Evolutionary conservation across 2,888 invertebrate species (phyloP).

Genomic region (Tachina fera): DNA sequence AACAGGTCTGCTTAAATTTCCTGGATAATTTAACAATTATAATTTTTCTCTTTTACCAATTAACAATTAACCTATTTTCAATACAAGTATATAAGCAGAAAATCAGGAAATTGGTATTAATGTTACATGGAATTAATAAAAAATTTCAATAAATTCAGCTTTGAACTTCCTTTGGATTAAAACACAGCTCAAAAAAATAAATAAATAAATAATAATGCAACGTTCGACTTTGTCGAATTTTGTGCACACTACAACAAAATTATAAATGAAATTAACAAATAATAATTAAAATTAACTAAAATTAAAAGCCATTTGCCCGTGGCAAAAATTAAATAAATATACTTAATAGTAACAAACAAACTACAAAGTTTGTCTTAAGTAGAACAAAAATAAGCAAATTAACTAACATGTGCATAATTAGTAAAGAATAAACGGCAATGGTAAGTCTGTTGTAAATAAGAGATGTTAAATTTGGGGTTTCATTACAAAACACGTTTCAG

Average conservation of each 20-base stretch:
- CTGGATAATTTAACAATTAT: not conserved
- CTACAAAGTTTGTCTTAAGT: no score
- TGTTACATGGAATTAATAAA: not conserved
- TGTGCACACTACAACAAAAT: not conserved
- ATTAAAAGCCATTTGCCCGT: no score
- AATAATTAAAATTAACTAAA: no score
- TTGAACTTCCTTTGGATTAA: conserved; percentile 11
- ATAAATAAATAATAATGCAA: not conserved
- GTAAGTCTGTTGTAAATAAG: no score
- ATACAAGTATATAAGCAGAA: not conserved
- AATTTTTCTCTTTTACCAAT: not conserved
- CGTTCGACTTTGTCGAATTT: not conserved
- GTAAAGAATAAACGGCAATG: no score
- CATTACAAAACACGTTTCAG: no score
- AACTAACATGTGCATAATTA: no score
- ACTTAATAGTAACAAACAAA: no score
- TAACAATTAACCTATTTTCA: conserved; percentile 16
- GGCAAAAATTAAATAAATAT: no score
- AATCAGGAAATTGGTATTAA: conserved; percentile 17
- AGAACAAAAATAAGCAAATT: no score
- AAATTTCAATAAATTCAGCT: conserved; percentile 2
- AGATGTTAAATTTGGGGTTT: no score
- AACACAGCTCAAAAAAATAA: not conserved
- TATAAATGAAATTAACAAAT: not conserved
- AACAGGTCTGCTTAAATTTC: not conserved